Base-by-base conservation (phyloP, 2,888 invertebrate species). In the Drosophila hawaiiensis region DNA sequence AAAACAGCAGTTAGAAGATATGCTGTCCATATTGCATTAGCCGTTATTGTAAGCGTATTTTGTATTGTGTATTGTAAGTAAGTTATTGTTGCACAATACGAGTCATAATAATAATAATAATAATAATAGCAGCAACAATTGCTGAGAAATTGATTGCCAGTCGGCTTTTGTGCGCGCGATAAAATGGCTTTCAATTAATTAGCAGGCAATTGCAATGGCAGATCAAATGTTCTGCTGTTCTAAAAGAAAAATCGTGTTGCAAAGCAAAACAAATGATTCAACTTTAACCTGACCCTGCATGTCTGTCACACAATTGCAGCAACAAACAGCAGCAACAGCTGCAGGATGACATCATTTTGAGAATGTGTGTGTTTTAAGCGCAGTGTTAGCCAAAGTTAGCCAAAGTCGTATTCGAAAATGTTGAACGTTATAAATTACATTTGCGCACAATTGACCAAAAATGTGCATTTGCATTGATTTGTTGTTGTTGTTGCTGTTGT, bases 201-300 rank as follows among this genome's bases (percentile, higher is more conserved):
- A 90, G 85, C 84, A 70, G 75, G 62, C 83, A 58, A 55, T 69
- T 71, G 60, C 69, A 64, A 47, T 54, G 66, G 80, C 80, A 69
- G 88, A 80, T 88, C 88, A 73, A 88, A 85, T 82, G 73, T 76
- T 9, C 16, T 47, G 22, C 16, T 25, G 63, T 61, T 81, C 73
- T 78, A 83, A 91, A 73, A 87, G 88, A 87, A 80, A 89, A 89
- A 89, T 89, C 88, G 88, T 89, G 88, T 90, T 76, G 80, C 81
- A 53, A 61, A 67, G 35, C 10, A 37, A 78, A 82, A 84, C 84
- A 91, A 91, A 91, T 92, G 90, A 85, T 91, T 92, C 87, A 91
- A 92, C 92, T 92, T 92, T 92, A 90, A 92, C 92, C 92, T 91
- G 92, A 84, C 91, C 91, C 84, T 90, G 92, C 82, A 80, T 89